Evolutionary conservation across 2,888 invertebrate species (phyloP).

Genomic region (Apomyelois bistriatella): DNA sequence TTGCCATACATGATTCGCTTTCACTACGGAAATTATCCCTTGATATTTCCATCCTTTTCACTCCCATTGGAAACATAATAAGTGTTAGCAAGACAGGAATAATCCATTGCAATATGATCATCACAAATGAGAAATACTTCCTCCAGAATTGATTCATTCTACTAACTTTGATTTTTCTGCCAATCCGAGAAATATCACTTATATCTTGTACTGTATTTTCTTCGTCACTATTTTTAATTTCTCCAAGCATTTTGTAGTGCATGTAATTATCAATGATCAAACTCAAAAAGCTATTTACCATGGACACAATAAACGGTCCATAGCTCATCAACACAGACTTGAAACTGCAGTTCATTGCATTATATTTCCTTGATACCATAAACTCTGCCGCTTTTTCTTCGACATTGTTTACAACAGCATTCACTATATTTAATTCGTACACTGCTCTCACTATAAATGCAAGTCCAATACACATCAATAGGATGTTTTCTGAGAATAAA

Average conservation of each 20-base stretch:
- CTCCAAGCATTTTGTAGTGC: conserved; percentile 57
- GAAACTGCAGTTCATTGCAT: conserved; percentile 45
- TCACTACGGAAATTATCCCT: conserved; percentile 33
- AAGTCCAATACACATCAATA: conserved; percentile 61
- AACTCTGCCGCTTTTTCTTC: conserved; percentile 39
- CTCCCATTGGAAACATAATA: conserved; percentile 59
- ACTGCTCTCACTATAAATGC: conserved; percentile 52
- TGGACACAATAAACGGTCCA: conserved; percentile 59
- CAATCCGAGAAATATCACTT: conserved; percentile 22
- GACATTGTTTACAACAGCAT: conserved; percentile 38
- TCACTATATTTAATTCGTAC: conserved; percentile 41
- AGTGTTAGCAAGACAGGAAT: conserved; percentile 53
- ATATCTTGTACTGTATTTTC: conserved; percentile 50
- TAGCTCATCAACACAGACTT: conserved; percentile 51
- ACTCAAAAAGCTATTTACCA: conserved; percentile 66
- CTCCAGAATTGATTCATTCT: conserved; percentile 38
- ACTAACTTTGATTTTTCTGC: conserved; percentile 23
- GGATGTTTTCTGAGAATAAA: conserved; percentile 63
- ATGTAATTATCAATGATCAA: conserved; percentile 66
- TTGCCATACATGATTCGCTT: conserved; percentile 50
- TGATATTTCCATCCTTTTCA: conserved; percentile 42
- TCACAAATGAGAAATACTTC: conserved; percentile 51
- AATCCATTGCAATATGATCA: conserved; percentile 60
- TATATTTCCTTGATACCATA: conserved; percentile 22
- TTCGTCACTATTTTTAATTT: conserved; percentile 45